Conservation (phyloP, 2,888 invertebrate genomes). For the Agrochola litura region DNA sequence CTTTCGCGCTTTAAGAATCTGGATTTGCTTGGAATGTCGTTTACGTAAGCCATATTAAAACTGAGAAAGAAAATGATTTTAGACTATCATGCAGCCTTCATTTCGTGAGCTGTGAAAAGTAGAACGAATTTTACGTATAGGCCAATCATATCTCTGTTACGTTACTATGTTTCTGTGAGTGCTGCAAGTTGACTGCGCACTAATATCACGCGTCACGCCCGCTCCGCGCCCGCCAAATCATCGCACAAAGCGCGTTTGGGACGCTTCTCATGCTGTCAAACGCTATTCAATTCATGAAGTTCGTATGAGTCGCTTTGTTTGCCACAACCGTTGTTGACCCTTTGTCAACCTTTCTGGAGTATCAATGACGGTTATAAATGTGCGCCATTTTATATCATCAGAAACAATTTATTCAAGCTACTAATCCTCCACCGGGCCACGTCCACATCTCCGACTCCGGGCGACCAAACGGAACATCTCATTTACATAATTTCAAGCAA, state of each 20-base stretch:
- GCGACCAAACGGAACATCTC: conserved; percentile 68
- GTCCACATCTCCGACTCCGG: conserved; percentile 34
- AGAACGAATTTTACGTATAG: background rate
- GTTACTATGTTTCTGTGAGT: background rate
- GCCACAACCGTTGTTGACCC: conserved; percentile 70
- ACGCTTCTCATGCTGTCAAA: conserved; percentile 71
- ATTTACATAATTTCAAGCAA: conserved; percentile 84
- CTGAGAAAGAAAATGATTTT: background rate
- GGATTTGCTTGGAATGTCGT: background rate
- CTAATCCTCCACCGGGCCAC: conserved; percentile 22
- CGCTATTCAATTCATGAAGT: conserved; percentile 67
- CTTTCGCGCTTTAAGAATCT: background rate
- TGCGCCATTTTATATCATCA: conserved; percentile 45
- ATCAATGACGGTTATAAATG: conserved; percentile 73
- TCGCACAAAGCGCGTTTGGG: conserved; percentile 71
- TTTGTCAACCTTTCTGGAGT: conserved; percentile 71
- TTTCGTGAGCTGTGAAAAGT: background rate
- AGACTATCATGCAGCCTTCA: background rate
- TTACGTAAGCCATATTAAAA: background rate
- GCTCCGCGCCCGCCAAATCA: conserved; percentile 75
- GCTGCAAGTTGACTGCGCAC: background rate
- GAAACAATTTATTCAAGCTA: conserved; percentile 39
- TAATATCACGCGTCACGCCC: conserved; percentile 30
- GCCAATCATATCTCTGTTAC: background rate
- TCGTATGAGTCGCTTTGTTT: conserved; percentile 62